These are phyloP conservation scores for Aphelenchoides besseyi DNA, from an alignment of 1,140 invertebrate species.

Conservation along the genomic window DNA sequence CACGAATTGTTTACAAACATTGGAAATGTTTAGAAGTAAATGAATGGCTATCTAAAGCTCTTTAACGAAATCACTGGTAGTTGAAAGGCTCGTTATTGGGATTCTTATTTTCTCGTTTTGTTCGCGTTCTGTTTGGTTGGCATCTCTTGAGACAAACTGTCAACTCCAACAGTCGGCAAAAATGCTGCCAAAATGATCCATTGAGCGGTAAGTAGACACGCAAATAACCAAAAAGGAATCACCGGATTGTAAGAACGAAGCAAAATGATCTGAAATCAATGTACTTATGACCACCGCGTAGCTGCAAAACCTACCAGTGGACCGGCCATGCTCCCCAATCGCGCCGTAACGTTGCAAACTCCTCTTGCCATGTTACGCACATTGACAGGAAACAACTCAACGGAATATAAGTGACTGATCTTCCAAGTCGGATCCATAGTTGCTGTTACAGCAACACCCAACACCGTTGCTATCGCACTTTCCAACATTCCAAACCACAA, in stretches of 20 bases:
- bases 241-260: conserved; percentile 1
- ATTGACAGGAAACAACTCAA: conserved; percentile 46
- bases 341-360: conserved; percentile 38
- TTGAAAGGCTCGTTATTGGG: no score
- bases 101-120: no score
- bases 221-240: conserved; percentile 2
- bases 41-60: no score
- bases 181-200: background rate
- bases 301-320: conserved; percentile 38
- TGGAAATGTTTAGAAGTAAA: no score
- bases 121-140: no score
- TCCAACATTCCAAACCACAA: background rate
- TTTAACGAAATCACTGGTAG: no score
- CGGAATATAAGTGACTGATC: conserved; percentile 47
- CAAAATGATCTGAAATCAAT: background rate
- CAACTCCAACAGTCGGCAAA: background rate
- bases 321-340: conserved; percentile 38
- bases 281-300: no score
- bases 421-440: conserved; percentile 52
- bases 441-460: conserved; percentile 42
- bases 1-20: no score
- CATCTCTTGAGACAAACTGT: background rate
- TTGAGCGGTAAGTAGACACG: background rate
- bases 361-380: conserved; percentile 48
- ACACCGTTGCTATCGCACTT: conserved; percentile 32